Evolutionary conservation across 2,797 vertebrate genomes (phyloP).

Genomic region (Discoglossus pictus): DNA sequence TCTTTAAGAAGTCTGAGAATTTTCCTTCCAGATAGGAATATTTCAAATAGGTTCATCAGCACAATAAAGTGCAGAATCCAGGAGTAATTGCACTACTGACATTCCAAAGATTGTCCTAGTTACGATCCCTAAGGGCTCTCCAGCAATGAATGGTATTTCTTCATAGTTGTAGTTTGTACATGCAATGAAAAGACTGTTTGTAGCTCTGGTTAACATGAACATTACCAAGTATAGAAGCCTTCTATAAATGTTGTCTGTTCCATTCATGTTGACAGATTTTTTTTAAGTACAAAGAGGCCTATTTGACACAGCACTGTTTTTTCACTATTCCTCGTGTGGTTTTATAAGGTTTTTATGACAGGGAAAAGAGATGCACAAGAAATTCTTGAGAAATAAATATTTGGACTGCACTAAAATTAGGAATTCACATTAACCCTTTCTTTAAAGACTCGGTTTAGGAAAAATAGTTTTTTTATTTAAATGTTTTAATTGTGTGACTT

Average conservation of each 20-base stretch:
- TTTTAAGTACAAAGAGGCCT: conserved; percentile 21
- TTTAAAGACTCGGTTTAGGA: no score
- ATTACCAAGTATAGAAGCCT: not conserved
- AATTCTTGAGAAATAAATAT: no score
- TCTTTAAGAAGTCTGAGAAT: no score
- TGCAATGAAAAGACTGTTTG: conserved; percentile 34
- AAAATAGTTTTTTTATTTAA: no score
- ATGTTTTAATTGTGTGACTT: no score
- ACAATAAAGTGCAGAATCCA: no score
- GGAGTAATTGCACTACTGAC: conserved; percentile 21
- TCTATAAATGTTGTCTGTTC: conserved; percentile 32
- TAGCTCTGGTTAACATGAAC: conserved; percentile 5
- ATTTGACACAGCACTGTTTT: conserved; percentile 1
- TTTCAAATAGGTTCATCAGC: no score
- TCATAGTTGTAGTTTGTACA: conserved; percentile 6
- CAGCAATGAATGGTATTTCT: conserved; percentile 25
- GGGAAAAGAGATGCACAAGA: no score
- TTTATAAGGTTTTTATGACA: no score
- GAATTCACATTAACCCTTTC: no score
- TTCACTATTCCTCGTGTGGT: not conserved
- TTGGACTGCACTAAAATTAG: no score
- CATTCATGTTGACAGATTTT: conserved; percentile 6
- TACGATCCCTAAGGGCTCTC: not conserved
- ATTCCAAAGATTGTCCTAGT: conserved; percentile 11
- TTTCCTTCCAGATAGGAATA: no score